These are phyloP conservation scores for Pristionchus entomophagus DNA, from an alignment of 2,888 invertebrate species.

Conservation along the genomic window DNA sequence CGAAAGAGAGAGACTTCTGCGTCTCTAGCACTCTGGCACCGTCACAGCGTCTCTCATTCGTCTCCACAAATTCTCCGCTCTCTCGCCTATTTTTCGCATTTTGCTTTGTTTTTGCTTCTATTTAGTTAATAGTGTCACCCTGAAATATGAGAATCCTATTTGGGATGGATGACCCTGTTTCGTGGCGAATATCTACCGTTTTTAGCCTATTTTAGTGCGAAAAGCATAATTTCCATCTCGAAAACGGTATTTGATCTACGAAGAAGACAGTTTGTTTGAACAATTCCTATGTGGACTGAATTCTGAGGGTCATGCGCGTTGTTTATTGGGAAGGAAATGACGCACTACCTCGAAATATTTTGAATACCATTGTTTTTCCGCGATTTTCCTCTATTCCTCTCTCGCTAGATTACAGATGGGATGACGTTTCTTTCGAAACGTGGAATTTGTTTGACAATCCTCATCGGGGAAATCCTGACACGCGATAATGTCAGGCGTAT, in stretches of 20 bases:
- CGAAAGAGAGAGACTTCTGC: slow-evolving; percentile 44
- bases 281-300: not conserved
- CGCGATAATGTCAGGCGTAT: slow-evolving; percentile 35
- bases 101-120: slow-evolving; percentile 46
- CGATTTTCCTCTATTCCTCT: not conserved
- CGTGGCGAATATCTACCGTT: not conserved
- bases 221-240: not conserved
- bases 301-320: not conserved
- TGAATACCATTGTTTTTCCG: not conserved
- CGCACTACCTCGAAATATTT: not conserved
- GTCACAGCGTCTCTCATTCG: slow-evolving; percentile 51
- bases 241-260: not conserved
- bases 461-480: not conserved
- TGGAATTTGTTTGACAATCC: slow-evolving; percentile 44
- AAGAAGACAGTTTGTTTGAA: not conserved
- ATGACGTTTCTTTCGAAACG: slow-evolving; percentile 26
- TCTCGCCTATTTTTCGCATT: slow-evolving; percentile 52
- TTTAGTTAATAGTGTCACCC: not conserved
- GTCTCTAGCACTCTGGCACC: slow-evolving; percentile 49
- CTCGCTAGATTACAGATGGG: not conserved
- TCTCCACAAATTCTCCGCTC: slow-evolving; percentile 53
- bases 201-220: not conserved
- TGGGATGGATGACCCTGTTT: not conserved
- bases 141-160: not conserved
- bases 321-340: not conserved